These are phyloP conservation scores for Pionites leucogaster DNA, from an alignment of 2,113 vertebrate genomes.

Conservation along the genomic window DNA sequence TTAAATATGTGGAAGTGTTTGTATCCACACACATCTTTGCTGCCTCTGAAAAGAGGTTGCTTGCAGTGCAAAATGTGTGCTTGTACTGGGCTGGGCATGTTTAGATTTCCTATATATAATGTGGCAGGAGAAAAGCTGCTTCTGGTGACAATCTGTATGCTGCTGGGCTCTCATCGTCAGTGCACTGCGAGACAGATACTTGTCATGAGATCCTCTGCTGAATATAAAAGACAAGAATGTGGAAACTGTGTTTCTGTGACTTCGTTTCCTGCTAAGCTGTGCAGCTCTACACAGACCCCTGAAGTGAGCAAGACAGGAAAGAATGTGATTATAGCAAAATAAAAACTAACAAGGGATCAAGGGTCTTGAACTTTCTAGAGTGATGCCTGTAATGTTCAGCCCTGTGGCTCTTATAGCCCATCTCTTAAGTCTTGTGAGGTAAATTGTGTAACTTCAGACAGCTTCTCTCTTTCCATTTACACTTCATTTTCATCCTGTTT, in stretches of 20 bases:
- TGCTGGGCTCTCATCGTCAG: background rate
- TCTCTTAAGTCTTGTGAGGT: background rate
- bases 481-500: background rate
- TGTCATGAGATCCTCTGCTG: background rate
- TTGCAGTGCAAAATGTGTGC: background rate
- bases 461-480: background rate
- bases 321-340: background rate
- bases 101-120: background rate
- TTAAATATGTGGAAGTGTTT: background rate
- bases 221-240: background rate
- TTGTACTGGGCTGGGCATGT: background rate
- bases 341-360: background rate
- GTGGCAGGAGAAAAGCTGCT: background rate
- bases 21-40: background rate
- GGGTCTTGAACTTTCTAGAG: background rate
- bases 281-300: background rate
- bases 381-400: accelerated
- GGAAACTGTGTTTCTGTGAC: background rate
- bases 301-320: background rate
- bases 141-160: background rate
- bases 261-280: background rate
- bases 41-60: background rate
- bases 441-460: background rate
- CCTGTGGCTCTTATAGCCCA: background rate
- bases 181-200: background rate